Base-by-base conservation (phyloP, 2,113 vertebrate species). In the Pandion haliaetus region DNA sequence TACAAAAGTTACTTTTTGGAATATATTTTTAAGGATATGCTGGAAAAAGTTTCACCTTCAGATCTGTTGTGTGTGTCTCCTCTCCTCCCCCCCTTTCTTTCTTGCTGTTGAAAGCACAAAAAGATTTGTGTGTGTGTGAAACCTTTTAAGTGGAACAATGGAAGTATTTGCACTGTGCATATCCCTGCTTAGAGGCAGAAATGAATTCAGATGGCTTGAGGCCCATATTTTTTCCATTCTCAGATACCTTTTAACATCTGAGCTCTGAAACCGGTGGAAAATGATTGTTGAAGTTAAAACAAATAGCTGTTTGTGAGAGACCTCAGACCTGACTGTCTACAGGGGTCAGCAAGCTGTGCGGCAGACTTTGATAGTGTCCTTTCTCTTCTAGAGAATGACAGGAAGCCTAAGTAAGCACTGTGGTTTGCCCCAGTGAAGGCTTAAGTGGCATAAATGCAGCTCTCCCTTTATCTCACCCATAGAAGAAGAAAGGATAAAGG, bases 281-380 rank as follows among this genome's bases (percentile, higher is more conserved):
- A 82, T n/a, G 24, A 82, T 65, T 62, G 38, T 67, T 67, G 83
- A 95, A 91, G 78, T 62, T 73, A n/a, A 85, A 87, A 84, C 49
- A 93, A 95, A 70, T 83, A 90, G 40, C 82, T 85, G n/a, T 78
- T 94, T 88, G 52, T 93, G 76, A 76, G 85, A 80, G 71, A 73
- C 55, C 29, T 85, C 86, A 72, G 77, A 76, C 38, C 12, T 81
- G 74, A 18, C 90, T 82, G 45, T 70, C 77, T 63, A 3, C 45
- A n/a, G 72, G 65, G 67, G 50, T 92, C 83, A 92, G 66, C 88
- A 85, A 21, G 55, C 71, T 86, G 25, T 84, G 69, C 23, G 3
- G 61, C 49, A 82, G 74, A 59, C 40, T 88, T 87, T 74, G 38
- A 21, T 36, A 36, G 26, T 72, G 61, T 66, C 54, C 70, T 67